Base-by-base conservation (phyloP, 1,140 invertebrate species). In the Amyelois transitella region DNA sequence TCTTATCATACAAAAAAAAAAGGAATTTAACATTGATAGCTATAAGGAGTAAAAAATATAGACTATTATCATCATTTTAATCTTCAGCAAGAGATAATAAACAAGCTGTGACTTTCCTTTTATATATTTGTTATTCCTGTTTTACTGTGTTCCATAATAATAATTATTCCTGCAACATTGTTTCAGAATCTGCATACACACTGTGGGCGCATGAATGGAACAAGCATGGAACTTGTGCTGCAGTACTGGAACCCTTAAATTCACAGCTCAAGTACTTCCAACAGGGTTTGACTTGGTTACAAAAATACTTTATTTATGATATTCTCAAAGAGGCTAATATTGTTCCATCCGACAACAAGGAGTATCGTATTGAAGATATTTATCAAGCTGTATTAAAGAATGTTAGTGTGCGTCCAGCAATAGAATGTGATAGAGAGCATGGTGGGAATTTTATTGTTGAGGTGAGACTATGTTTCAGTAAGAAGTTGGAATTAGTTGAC, bases 171-270 rank as follows among this genome's bases (percentile, higher is more conserved):
- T 8, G n/a, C 1, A 5, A 5, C 22, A 54, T 67, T 51, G 12
- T 85, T 71, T n/a, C 64, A 83, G 89, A 86, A 60, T 91, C 86
- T 80, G 88, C 25, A 71, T 81, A 8, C 89, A 92, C 64, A 89
- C 90, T 6, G 89, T 96, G 95, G 95, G 88, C 91, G 58, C 94
- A 97, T 58, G 95, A 96, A 77, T 97, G 95, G 95, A 76, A 89
- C 0, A 97, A 96, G 72, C 95, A 97, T 77, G 95, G 95, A 0
- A 95, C 95, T 0, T 96, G 95, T 72, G 94, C 94, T 12, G 88
- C 91, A 0, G 65, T 75, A 6, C 58, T 95, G 1, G 79, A 91
- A n/a, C 44, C 68, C 6, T 72, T 96, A 0, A 89, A 92, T 63
- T 91, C 88, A 5, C 92, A 96, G 71, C 68, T 90, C 0, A 94